These are phyloP conservation scores for Corydoras sp. DNA, from an alignment of 2,113 vertebrate genomes.

Conservation along the genomic window DNA sequence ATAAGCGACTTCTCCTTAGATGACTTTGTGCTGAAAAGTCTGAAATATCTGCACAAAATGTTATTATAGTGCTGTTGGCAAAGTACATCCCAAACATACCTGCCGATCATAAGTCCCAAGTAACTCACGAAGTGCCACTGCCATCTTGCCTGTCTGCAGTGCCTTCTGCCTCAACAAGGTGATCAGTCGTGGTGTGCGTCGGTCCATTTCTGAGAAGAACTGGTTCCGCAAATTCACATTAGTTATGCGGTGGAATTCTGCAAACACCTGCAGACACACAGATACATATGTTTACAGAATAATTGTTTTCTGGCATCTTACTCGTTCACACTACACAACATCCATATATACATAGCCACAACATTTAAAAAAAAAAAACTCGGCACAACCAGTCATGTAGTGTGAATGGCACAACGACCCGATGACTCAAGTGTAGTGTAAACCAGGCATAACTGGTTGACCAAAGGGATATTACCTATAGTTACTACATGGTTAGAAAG, in stretches of 20 bases:
- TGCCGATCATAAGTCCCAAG: slow-evolving; percentile 20
- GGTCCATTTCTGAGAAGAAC: slow-evolving; percentile 18
- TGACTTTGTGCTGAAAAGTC: slow-evolving; percentile 2
- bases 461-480: too few species aligned
- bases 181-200: slow-evolving; percentile 19
- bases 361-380: too few species aligned
- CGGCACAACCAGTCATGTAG: too few species aligned
- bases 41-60: slow-evolving; percentile 1
- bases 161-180: slow-evolving; percentile 24
- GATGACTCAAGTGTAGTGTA: too few species aligned
- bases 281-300: too few species aligned
- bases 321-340: too few species aligned
- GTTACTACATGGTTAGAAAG: too few species aligned
- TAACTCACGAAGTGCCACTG: slow-evolving; percentile 9
- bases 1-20: too few species aligned
- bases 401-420: too few species aligned
- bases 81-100: slow-evolving; percentile 1
- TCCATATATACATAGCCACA: too few species aligned
- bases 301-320: too few species aligned
- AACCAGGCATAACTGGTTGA: too few species aligned
- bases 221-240: slow-evolving; percentile 2
- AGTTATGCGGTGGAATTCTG: slow-evolving; percentile 16
- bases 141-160: slow-evolving; percentile 13
- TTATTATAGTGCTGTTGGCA: not conserved
- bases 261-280: slow-evolving; percentile 8